Percentiles rank a stretch among this genome's conserved stretches.
These are phyloP conservation scores for Umimayanthus chanpuru DNA, from an alignment of 92 coral and sea anemone species.

Conservation along the genomic window DNA sequence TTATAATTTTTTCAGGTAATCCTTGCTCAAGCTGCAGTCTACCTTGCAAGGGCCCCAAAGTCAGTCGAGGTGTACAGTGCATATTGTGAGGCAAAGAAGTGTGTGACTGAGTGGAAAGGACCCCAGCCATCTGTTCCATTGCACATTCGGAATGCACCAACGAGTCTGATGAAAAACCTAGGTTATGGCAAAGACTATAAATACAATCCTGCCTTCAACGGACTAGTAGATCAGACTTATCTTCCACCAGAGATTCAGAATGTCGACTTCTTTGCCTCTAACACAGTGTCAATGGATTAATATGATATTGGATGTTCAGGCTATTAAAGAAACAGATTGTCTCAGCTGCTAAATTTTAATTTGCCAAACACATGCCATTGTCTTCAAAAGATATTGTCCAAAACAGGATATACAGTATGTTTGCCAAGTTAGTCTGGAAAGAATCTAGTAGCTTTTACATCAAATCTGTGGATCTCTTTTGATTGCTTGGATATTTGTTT, in stretches of 20 bases:
- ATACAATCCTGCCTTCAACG: constrained; percentile 87
- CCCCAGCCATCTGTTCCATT: constrained; percentile 93
- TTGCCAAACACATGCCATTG: no score
- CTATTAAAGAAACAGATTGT: no score
- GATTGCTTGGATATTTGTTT: no score
- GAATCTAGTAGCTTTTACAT: no score
- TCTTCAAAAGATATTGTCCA: no score
- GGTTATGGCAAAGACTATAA: constrained; percentile 95
- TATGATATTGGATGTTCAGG: neutral
- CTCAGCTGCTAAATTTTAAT: no score
- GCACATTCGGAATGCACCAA: constrained; percentile 97
- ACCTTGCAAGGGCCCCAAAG: constrained; percentile 93
- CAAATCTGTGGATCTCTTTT: no score
- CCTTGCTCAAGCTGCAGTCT: constrained; percentile 89
- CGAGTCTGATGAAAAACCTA: constrained; percentile 83
- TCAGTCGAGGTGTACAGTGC: constrained; percentile 94
- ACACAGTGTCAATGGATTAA: neutral
- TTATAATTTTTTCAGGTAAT: constrained; percentile 69
- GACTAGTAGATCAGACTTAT: constrained; percentile 86
- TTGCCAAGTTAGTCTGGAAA: no score
- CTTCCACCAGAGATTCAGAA: constrained; percentile 83
- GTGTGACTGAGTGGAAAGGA: constrained; percentile 85
- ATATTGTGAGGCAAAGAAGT: constrained; percentile 78
- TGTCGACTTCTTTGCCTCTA: constrained; percentile 73
- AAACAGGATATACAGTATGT: no score